These are phyloP conservation scores for Malurus leucopterus DNA, from an alignment of 2,797 vertebrate genomes.

Conservation along the genomic window DNA sequence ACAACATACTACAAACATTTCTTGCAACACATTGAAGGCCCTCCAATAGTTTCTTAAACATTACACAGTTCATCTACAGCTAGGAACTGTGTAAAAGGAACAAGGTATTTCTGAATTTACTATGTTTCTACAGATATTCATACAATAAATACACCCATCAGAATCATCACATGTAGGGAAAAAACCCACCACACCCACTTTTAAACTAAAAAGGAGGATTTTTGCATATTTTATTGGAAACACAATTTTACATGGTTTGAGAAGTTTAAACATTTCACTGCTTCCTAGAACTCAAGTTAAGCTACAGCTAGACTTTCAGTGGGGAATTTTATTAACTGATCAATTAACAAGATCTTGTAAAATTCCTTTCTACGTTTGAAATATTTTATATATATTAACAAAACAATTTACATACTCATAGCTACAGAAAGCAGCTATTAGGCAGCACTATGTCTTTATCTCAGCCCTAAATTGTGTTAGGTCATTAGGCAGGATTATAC, in stretches of 20 bases:
- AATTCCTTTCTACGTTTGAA: slow-evolving; percentile 17
- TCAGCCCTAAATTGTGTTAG: not conserved
- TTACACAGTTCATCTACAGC: not conserved
- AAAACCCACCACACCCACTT: not conserved
- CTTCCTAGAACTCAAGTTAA: slow-evolving; percentile 48
- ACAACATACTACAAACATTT: not conserved
- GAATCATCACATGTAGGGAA: not conserved
- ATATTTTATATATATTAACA: not conserved
- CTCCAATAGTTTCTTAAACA: not conserved
- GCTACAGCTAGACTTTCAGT: slow-evolving; percentile 18
- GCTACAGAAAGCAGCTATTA: not conserved
- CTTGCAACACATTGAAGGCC: not conserved
- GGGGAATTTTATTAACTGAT: slow-evolving; percentile 37
- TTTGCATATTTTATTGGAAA: not conserved
- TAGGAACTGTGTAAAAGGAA: too few species aligned
- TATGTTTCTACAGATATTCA: not conserved
- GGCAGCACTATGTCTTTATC: not conserved
- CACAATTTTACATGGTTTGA: slow-evolving; percentile 1
- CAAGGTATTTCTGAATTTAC: not conserved
- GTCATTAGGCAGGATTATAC: not conserved
- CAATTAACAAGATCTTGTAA: slow-evolving; percentile 34
- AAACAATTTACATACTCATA: not conserved
- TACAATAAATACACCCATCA: not conserved
- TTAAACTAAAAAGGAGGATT: not conserved
- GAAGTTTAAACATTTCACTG: slow-evolving; percentile 35